Conservation (phyloP, 2,888 invertebrate genomes). For the Elegia similella region DNA sequence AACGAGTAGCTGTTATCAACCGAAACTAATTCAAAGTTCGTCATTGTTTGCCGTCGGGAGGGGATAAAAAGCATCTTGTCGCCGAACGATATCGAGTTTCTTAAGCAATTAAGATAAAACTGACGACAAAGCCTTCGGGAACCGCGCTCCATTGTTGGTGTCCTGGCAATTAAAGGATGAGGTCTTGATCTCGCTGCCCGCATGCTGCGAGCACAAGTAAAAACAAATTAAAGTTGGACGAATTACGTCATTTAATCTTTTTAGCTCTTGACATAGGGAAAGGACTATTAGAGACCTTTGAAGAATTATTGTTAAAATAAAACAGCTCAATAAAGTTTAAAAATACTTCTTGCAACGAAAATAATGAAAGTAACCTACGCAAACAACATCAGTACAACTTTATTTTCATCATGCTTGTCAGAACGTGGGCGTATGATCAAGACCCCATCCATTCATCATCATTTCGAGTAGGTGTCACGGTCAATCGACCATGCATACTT, state of each 20-base stretch:
- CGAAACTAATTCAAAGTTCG: constrained; percentile 76
- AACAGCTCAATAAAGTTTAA: too few relatives aligned
- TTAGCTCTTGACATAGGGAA: too few relatives aligned
- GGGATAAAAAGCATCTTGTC: constrained; percentile 77
- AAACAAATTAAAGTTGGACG: constrained; percentile 16
- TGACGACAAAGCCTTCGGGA: constrained; percentile 64
- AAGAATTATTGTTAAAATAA: too few relatives aligned
- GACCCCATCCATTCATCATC: too few relatives aligned
- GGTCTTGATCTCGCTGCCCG: constrained; percentile 50
- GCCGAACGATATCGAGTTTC: constrained; percentile 77
- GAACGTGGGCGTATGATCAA: too few relatives aligned
- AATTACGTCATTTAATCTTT: neutral
- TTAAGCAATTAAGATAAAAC: constrained; percentile 79
- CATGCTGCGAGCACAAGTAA: constrained; percentile 32
- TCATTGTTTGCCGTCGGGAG: constrained; percentile 67
- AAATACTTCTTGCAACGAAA: too few relatives aligned
- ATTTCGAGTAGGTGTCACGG: too few relatives aligned
- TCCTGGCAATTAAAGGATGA: constrained; percentile 60
- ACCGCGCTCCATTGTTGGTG: constrained; percentile 49
- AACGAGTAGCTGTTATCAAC: constrained; percentile 61
- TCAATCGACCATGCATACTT: too few relatives aligned
- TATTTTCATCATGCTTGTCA: too few relatives aligned
- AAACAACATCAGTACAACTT: too few relatives aligned
- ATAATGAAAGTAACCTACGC: too few relatives aligned
- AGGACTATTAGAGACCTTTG: too few relatives aligned